Conservation (phyloP, 2,797 vertebrate genomes). For the Somateria mollissima region DNA sequence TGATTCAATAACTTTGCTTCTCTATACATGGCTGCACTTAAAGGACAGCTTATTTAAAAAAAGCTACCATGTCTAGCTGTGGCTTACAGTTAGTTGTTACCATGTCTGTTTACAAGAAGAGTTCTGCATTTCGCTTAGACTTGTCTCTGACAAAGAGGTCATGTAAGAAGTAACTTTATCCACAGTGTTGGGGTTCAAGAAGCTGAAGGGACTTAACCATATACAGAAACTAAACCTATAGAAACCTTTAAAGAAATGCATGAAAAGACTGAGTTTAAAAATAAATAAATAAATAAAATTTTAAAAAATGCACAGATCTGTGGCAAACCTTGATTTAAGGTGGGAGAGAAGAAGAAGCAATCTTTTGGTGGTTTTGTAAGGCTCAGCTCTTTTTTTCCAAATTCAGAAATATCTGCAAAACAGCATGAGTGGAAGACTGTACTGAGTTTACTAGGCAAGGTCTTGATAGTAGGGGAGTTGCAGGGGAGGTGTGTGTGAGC, state of each 20-base stretch:
- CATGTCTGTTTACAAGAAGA: neutral
- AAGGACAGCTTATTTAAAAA: constrained; percentile 11
- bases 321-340: neutral
- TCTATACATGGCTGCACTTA: neutral
- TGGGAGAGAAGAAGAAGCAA: neutral
- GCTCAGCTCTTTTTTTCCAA: neutral
- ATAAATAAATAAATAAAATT: rapidly evolving
- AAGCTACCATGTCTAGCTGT: neutral
- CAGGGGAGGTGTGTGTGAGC: no score
- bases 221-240: neutral
- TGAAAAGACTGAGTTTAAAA: neutral
- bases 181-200: neutral
- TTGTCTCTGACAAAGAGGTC: neutral
- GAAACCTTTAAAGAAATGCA: neutral
- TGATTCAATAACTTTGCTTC: neutral
- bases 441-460: no score
- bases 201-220: neutral
- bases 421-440: neutral
- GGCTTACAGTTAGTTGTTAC: neutral
- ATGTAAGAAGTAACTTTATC: neutral
- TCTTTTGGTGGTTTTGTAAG: neutral
- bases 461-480: no score
- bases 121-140: neutral
- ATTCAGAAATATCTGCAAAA: neutral
- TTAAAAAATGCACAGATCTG: neutral